phyloP scores from a whole-genome alignment of 1,140 invertebrate species.

The Zophobas atratus region DNA sequence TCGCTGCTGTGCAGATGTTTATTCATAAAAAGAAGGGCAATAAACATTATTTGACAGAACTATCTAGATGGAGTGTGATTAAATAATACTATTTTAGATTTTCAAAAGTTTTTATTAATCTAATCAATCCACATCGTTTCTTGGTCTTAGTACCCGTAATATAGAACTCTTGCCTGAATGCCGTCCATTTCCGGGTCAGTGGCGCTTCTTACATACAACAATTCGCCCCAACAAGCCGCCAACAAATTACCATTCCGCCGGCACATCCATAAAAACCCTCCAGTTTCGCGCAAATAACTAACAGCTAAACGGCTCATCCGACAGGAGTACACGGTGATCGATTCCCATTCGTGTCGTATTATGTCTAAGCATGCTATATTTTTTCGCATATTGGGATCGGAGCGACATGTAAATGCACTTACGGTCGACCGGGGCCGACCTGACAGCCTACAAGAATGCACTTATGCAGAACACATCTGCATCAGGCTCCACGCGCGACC shows the following conservation, averaged over 20 bases:
- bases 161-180: too few species aligned
- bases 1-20: too few species aligned
- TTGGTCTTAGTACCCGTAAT: too few species aligned
- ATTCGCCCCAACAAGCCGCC: conserved; percentile 46
- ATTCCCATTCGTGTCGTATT: conserved; percentile 65
- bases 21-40: too few species aligned
- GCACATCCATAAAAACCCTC: conserved; percentile 47
- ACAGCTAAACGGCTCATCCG: conserved; percentile 59
- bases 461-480: conserved; percentile 66
- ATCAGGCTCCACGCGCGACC: conserved; percentile 59
- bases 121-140: too few species aligned
- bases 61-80: too few species aligned
- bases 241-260: conserved; percentile 56
- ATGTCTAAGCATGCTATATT: conserved; percentile 62
- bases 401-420: conserved; percentile 66
- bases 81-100: too few species aligned
- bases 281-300: conserved; percentile 42
- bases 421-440: conserved; percentile 61
- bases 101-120: too few species aligned
- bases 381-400: conserved; percentile 64
- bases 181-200: too few species aligned
- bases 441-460: conserved; percentile 66
- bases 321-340: conserved; percentile 62
- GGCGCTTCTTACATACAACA: too few species aligned
- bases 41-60: too few species aligned